Percentiles rank a stretch among this genome's conserved stretches.
phyloP scores from a whole-genome alignment of 2,888 invertebrate genomes.

The Byasa hedistus region DNA sequence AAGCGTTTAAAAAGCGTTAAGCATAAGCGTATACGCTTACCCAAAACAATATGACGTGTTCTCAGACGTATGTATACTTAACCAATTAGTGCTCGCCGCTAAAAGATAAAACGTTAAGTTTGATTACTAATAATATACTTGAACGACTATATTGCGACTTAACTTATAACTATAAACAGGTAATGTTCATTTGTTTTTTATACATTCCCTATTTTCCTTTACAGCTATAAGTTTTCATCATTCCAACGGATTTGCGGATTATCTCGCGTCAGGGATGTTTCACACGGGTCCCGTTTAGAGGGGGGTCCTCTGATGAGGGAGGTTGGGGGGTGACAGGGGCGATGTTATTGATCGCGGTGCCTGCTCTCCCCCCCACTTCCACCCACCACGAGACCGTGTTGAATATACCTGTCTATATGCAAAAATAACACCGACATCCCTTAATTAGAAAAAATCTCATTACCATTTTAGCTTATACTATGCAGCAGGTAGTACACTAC shows the following conservation, averaged over 20 bases:
- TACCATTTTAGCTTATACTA: too few relatives aligned
- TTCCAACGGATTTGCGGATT: constrained; percentile 5
- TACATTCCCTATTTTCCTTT: not conserved
- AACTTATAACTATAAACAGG: too few relatives aligned
- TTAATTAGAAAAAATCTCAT: not conserved
- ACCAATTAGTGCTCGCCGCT: too few relatives aligned
- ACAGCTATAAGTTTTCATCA: not conserved
- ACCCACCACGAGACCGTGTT: not conserved
- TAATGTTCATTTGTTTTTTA: not conserved
- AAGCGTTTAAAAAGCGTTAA: too few relatives aligned
- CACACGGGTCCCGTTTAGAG: constrained; percentile 12
- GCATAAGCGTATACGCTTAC: too few relatives aligned
- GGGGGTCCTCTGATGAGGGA: constrained; percentile 2
- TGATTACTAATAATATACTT: too few relatives aligned
- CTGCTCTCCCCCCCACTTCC: constrained; percentile 7
- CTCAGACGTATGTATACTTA: too few relatives aligned
- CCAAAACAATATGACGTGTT: too few relatives aligned
- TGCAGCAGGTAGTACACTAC: too few relatives aligned
- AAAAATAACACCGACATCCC: not conserved
- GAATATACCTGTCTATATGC: constrained; percentile 3
- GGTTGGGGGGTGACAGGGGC: not conserved
- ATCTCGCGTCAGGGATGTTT: not conserved
- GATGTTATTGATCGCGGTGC: constrained; percentile 31
- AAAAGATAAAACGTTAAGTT: too few relatives aligned
- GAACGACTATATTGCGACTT: too few relatives aligned